A percentile compares a stretch with the other conserved stretches of the same genome.
These are phyloP conservation scores for Calephelis perditalis DNA, from an alignment of 2,888 invertebrate genomes.

Conservation along the genomic window DNA sequence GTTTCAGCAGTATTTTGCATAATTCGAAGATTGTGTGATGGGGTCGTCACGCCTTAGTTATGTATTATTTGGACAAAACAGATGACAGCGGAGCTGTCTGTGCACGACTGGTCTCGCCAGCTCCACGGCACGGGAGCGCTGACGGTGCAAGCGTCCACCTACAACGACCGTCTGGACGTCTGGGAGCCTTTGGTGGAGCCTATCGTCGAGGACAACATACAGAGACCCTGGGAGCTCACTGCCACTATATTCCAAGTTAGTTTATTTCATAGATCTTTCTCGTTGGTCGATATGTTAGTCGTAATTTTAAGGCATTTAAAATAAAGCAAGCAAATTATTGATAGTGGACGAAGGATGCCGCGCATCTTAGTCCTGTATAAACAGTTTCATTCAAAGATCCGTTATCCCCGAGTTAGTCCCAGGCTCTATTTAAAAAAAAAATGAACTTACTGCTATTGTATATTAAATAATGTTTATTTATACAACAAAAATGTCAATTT, in stretches of 20 bases:
- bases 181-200: slow-evolving; percentile 94
- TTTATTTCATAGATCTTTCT: neutral
- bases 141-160: slow-evolving; percentile 74
- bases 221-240: slow-evolving; percentile 84
- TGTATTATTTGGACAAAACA: slow-evolving; percentile 25
- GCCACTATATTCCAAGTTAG: slow-evolving; percentile 79
- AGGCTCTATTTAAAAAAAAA: no score
- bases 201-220: slow-evolving; percentile 81
- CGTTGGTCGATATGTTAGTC: no score
- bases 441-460: no score
- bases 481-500: no score
- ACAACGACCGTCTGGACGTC: slow-evolving; percentile 81
- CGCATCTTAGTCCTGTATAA: no score
- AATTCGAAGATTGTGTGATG: neutral
- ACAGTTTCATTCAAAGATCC: no score
- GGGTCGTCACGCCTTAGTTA: neutral
- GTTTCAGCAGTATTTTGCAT: no score
- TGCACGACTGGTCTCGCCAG: slow-evolving; percentile 83
- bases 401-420: no score
- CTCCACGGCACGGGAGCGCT: slow-evolving; percentile 64
- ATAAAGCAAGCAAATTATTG: no score
- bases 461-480: no score
- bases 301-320: no score
- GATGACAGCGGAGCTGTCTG: slow-evolving; percentile 76
- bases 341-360: no score